Conservation (phyloP, 1,140 invertebrate species). For the Ceratitis capitata region DNA sequence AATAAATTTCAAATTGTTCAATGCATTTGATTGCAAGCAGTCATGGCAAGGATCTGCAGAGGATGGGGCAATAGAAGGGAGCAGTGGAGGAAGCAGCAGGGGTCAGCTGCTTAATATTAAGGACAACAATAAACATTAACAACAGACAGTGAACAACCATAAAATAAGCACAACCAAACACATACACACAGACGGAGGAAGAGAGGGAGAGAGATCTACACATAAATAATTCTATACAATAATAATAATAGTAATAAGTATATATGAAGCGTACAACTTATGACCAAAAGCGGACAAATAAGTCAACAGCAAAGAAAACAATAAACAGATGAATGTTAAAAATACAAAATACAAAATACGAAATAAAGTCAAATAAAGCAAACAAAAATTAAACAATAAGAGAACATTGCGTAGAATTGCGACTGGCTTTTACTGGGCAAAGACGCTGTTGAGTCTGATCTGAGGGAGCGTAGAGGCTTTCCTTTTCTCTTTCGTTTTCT, state of each 20-base stretch:
- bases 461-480: not conserved
- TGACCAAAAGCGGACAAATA: slow-evolving; percentile 22
- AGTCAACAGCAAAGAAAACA: slow-evolving; percentile 16
- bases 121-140: slow-evolving; percentile 22
- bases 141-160: not conserved
- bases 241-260: not conserved
- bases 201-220: not conserved
- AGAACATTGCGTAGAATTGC: not conserved
- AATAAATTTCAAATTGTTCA: slow-evolving; percentile 36
- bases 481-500: not conserved
- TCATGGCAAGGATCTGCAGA: not conserved
- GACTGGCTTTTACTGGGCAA: not conserved
- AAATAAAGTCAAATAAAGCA: not conserved
- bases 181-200: not conserved
- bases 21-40: slow-evolving; percentile 32
- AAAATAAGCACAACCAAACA: not conserved
- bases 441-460: no score
- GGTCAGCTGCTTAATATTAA: slow-evolving; percentile 39
- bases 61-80: not conserved
- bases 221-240: not conserved
- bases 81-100: not conserved
- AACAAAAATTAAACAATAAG: not conserved
- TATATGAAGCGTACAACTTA: not conserved
- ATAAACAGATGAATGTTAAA: slow-evolving; percentile 9
- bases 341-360: not conserved